A percentile compares a stretch with the other conserved stretches of the same genome.
These are phyloP conservation scores for Dorcus parallelipipedus DNA, from an alignment of 2,888 invertebrate genomes.

Conservation along the genomic window DNA sequence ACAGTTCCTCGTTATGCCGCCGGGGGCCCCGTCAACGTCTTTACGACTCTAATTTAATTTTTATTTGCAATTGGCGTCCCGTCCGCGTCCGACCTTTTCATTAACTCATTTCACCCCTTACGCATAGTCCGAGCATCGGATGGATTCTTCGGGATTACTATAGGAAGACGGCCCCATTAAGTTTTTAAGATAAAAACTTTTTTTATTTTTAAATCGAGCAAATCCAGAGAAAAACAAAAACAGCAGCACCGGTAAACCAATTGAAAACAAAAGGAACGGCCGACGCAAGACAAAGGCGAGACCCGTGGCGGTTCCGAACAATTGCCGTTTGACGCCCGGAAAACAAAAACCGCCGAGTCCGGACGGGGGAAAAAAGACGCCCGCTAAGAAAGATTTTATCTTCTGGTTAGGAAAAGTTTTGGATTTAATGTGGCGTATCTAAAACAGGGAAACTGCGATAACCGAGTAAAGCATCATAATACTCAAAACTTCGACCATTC, in stretches of 20 bases:
- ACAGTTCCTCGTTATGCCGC: no score
- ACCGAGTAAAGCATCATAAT: conserved; percentile 38
- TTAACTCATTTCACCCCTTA: no score
- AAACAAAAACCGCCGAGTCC: conserved; percentile 31
- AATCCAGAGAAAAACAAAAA: conserved; percentile 1
- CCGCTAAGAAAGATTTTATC: conserved; percentile 25
- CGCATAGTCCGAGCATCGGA: no score
- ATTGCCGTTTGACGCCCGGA: conserved; percentile 39
- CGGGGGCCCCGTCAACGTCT: no score
- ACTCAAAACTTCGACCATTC: conserved; percentile 19
- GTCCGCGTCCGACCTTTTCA: no score
- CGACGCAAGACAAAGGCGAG: conserved; percentile 30
- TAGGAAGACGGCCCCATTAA: neutral
- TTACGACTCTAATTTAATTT: no score
- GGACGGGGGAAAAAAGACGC: conserved; percentile 10
- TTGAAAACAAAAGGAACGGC: conserved; percentile 11
- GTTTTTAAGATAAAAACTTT: conserved; percentile 6
- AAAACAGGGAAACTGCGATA: conserved; percentile 39
- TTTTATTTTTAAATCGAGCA: neutral
- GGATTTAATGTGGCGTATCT: conserved; percentile 43
- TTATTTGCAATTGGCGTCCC: no score
- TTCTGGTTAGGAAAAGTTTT: conserved; percentile 36
- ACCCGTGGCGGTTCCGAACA: conserved; percentile 40
- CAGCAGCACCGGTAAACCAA: conserved; percentile 7
- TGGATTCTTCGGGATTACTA: no score